Conservation (phyloP, 1,140 invertebrate genomes). For the Prorops nasuta region DNA sequence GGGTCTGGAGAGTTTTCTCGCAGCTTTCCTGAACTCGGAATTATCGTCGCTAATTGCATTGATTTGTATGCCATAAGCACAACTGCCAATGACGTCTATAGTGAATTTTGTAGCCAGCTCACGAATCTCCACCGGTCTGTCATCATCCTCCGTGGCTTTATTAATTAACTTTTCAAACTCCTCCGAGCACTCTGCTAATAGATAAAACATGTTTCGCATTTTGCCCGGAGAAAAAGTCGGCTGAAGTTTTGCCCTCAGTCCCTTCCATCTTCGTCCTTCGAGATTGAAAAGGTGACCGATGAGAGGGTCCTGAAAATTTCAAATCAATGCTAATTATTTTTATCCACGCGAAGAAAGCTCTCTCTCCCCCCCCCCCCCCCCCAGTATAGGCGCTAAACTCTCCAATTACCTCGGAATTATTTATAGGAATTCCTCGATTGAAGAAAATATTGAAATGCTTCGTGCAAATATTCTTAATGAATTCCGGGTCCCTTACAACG, state of each 20-base stretch:
- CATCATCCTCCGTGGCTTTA: conserved; percentile 6
- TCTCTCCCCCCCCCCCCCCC: too few species aligned
- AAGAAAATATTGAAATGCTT: conserved; percentile 58
- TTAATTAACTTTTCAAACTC: conserved; percentile 34
- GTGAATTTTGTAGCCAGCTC: conserved; percentile 57
- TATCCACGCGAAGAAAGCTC: background rate
- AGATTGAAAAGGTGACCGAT: conserved; percentile 48
- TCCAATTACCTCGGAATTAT: conserved; percentile 31
- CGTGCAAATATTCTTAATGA: conserved; percentile 53
- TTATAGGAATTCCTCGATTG: conserved; percentile 49
- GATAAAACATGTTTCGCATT: conserved; percentile 59
- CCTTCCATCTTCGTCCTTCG: conserved; percentile 55
- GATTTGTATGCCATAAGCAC: conserved; percentile 61
- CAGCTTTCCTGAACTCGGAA: conserved; percentile 48
- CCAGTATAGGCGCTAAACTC: too few species aligned
- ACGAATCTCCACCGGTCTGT: conserved; percentile 38
- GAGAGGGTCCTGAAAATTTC: conserved; percentile 36
- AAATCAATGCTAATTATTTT: background rate
- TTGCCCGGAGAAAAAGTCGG: conserved; percentile 59
- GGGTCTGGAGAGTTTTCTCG: conserved; percentile 56
- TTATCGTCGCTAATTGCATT: conserved; percentile 56
- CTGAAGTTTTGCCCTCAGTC: conserved; percentile 54
- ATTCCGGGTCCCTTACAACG: conserved; percentile 54
- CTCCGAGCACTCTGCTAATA: conserved; percentile 49
- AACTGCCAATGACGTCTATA: conserved; percentile 62